These are phyloP conservation scores for Sinodicranocentrus sp. DNA, from an alignment of 2,888 invertebrate species.

Conservation along the genomic window DNA sequence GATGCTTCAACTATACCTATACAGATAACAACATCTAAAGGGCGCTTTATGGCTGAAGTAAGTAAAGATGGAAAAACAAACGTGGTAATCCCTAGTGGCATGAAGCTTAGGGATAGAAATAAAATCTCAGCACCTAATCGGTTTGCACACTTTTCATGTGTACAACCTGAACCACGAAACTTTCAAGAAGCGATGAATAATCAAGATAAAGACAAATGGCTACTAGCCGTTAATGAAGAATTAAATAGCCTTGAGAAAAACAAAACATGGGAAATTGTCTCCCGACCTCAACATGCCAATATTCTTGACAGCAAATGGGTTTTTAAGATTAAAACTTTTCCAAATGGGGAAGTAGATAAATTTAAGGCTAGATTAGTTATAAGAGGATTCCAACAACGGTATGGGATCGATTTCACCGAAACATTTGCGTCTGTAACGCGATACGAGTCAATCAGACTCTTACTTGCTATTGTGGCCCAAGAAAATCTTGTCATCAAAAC, in stretches of 20 bases:
- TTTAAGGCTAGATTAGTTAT: constrained; percentile 46
- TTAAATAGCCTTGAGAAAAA: constrained; percentile 34
- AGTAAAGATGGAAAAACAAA: too few species aligned
- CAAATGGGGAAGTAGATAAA: too few species aligned
- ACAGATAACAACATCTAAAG: too few species aligned
- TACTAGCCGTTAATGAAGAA: constrained; percentile 58
- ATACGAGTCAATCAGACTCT: constrained; percentile 42
- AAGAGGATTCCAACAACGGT: constrained; percentile 30
- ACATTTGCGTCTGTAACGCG: constrained; percentile 41
- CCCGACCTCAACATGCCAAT: neutral
- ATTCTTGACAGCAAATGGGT: constrained; percentile 41
- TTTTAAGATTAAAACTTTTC: constrained; percentile 31
- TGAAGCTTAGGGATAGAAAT: too few species aligned
- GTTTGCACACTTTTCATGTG: too few species aligned
- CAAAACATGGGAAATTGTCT: constrained; percentile 41
- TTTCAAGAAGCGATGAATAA: too few species aligned
- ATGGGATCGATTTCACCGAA: constrained; percentile 45
- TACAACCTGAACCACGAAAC: too few species aligned
- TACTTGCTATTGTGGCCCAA: constrained; percentile 31
- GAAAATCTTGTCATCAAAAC: neutral
- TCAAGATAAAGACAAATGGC: constrained; percentile 35
- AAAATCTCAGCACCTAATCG: too few species aligned
- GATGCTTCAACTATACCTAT: too few species aligned
- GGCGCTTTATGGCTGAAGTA: too few species aligned
- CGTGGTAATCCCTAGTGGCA: too few species aligned